Conservation (phyloP, 2,888 invertebrate genomes). For the Galerucella nymphaeae region DNA sequence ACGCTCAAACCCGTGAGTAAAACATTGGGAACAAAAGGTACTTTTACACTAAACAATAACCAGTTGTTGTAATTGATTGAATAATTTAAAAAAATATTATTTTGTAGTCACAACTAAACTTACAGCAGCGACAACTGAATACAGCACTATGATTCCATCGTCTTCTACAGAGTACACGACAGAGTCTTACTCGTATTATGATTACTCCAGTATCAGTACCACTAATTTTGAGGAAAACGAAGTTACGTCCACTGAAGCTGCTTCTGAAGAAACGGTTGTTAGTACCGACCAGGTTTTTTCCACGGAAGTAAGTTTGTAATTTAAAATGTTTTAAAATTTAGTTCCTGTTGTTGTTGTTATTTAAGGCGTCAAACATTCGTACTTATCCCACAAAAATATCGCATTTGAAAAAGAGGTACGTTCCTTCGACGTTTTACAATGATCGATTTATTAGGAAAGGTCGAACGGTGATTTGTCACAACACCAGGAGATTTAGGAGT, state of each 20-base stretch:
- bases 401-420: conserved; percentile 53
- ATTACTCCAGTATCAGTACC: conserved; percentile 5
- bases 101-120: conserved; percentile 5
- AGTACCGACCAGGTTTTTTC: not conserved
- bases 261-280: not conserved
- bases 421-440: conserved; percentile 64
- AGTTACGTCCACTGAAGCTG: conserved; percentile 12
- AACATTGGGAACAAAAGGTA: conserved; percentile 16
- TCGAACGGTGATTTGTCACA: conserved; percentile 70
- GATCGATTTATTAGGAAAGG: conserved; percentile 45
- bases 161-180: conserved; percentile 11
- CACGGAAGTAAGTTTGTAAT: not conserved
- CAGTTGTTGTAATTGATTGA: not conserved
- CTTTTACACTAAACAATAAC: not conserved
- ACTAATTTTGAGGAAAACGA: conserved; percentile 17
- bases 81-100: not conserved
- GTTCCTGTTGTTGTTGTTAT: not conserved
- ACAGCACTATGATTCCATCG: not conserved
- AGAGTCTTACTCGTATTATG: not conserved
- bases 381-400: not conserved
- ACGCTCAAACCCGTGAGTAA: conserved; percentile 42
- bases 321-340: not conserved
- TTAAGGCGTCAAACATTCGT: not conserved
- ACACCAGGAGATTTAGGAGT: conserved; percentile 79
- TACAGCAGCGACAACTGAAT: not conserved